Conservation (phyloP, 2,113 vertebrate species). For the Leucoraja erinaceus region DNA sequence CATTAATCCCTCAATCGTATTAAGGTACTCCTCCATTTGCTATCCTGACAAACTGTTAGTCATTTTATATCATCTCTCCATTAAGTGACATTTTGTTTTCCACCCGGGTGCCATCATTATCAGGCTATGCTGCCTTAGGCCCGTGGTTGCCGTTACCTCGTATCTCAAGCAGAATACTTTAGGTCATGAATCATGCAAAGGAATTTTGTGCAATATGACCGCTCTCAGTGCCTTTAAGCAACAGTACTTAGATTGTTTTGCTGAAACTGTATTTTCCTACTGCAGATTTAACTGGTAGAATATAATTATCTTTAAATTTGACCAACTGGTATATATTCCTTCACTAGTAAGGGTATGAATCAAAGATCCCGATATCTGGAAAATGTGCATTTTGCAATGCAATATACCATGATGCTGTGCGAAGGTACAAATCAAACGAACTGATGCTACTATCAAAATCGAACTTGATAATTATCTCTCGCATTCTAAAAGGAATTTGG, state of each 20-base stretch:
- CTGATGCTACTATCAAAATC: neutral
- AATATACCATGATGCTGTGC: neutral
- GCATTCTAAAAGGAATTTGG: neutral
- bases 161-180: neutral
- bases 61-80: neutral
- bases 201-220: neutral
- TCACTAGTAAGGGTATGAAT: neutral
- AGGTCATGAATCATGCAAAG: neutral
- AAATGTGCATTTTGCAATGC: neutral
- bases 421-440: neutral
- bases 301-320: neutral
- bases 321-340: neutral
- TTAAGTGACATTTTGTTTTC: neutral
- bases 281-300: neutral
- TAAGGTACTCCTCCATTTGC: neutral
- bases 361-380: neutral
- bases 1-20: neutral
- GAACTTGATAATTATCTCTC: neutral
- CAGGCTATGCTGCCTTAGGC: neutral
- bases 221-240: neutral
- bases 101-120: neutral
- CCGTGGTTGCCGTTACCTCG: neutral
- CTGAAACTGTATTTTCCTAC: neutral
- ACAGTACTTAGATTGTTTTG: neutral
- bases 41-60: neutral